A percentile compares a stretch with the other conserved stretches of the same genome.
Conservation (phyloP, 2,113 vertebrate genomes). For the Callopanchax toddi region DNA sequence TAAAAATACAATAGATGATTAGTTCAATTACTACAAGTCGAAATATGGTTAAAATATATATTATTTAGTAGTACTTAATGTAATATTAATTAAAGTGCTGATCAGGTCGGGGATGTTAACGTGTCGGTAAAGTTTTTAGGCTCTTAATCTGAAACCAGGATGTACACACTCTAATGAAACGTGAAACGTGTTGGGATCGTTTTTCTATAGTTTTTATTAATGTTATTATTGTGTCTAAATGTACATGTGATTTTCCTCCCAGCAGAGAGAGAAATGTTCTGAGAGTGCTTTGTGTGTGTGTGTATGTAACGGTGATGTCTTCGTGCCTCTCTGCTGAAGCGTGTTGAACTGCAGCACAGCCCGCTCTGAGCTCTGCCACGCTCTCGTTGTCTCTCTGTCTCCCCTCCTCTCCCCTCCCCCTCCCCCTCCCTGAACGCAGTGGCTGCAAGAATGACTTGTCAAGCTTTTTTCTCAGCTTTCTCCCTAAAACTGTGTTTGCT, state of each 20-base stretch:
- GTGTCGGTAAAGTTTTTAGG: too few relatives aligned
- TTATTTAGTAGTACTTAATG: too few relatives aligned
- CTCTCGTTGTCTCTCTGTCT: conserved; percentile 41
- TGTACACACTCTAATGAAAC: too few relatives aligned
- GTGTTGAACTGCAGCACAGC: conserved; percentile 59
- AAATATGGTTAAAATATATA: too few relatives aligned
- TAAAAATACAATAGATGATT: too few relatives aligned
- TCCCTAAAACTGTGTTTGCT: conserved; percentile 85
- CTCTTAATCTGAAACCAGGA: too few relatives aligned
- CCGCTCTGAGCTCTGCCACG: conserved; percentile 42
- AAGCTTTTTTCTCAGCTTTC: conserved; percentile 79
- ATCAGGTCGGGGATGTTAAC: too few relatives aligned
- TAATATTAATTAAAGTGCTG: too few relatives aligned
- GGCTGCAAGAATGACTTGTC: conserved; percentile 84
- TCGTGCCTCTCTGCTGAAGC: conserved; percentile 65
- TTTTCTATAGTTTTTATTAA: too few relatives aligned
- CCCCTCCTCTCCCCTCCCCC: conserved; percentile 15
- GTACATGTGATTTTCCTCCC: conserved; percentile 46
- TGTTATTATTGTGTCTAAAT: conserved; percentile 26
- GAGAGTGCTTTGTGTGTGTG: conserved; percentile 24
- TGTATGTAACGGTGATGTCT: conserved; percentile 38
- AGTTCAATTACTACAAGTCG: too few relatives aligned
- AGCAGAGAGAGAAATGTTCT: conserved; percentile 31
- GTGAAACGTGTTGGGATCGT: too few relatives aligned
- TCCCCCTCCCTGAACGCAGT: conserved; percentile 47